Base-by-base conservation (phyloP, 2,113 vertebrate genomes). In the Grantiella picta region DNA sequence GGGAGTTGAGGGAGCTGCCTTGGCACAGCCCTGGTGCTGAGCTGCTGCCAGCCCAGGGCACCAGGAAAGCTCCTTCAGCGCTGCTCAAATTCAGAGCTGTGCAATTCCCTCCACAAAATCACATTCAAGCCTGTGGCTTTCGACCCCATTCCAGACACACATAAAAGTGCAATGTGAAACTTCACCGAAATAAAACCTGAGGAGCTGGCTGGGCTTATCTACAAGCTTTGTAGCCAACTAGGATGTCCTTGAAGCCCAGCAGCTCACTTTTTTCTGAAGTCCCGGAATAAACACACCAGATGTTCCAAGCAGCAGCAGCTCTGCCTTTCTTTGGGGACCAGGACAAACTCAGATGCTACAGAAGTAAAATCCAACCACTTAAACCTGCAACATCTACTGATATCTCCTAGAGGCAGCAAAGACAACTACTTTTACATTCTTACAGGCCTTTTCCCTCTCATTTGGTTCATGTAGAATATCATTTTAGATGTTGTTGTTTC, bases 401-500 rank as follows among this genome's bases (percentile, higher is more conserved):
- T 24, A 50, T 15, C n/a, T 88, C 56, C 76, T 78, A 78, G 31
- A 95, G 71, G 76, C 64, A 92, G 59, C 27, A 85, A 83, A 93
- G 36, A 80, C 52, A 78, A 33, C 63, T n/a, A 44, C 84, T 80
- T 92, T 81, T 23, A 78, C 44, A 60, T 94, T 73, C 85, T 88
- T 54, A 28, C 28, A n/a, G 60, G 19, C 27, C 29, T 71, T 85
- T 91, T 82, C 89, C 53, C 60, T 86, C 49, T 40, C 10, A 33
- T 17, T 82, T 81, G 22, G 49, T 72, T 91, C 21, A 28, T 12
- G 44, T 10, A 53, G 65, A 75, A n/a, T 65, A 71, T 24, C 5
- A 79, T 56, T 78, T 80, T 60, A 73, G 79, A 86, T 72, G 73
- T 82, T 90, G 73, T 68, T 77, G 61, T 82, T 94, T 94, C 85